phyloP scores from a whole-genome alignment of 2,113 vertebrate species.

The Pituophis catenifer region DNA sequence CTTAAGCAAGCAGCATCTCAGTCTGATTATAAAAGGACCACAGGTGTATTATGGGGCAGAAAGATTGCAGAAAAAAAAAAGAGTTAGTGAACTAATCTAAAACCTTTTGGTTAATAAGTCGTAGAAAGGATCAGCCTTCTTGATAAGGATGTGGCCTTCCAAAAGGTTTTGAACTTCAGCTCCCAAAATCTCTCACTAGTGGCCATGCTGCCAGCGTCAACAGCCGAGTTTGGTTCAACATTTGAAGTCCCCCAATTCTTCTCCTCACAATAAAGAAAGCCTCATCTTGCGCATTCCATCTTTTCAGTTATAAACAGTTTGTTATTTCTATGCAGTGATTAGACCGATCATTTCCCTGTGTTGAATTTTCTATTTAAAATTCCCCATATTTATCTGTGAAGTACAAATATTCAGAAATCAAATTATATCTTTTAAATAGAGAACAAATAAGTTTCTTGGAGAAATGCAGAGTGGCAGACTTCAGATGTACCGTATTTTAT shows the following conservation, averaged over 20 bases:
- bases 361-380: not conserved
- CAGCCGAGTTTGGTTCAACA: not conserved
- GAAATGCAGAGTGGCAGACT: not conserved
- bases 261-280: not conserved
- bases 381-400: not conserved
- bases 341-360: not conserved
- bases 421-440: not conserved
- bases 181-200: not conserved
- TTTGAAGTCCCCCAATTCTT: not conserved
- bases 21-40: not conserved
- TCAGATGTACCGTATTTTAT: not conserved
- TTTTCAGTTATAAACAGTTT: not conserved
- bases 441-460: not conserved
- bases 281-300: not conserved
- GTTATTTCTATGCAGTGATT: not conserved
- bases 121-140: not conserved
- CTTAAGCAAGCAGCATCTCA: not conserved
- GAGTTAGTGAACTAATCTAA: not conserved
- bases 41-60: not conserved
- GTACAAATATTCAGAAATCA: not conserved
- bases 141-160: not conserved
- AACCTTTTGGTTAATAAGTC: not conserved
- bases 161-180: not conserved
- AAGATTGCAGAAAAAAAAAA: not conserved
- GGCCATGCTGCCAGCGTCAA: not conserved